A percentile compares a stretch with the other conserved stretches of the same genome.
phyloP scores from a whole-genome alignment of 2,113 vertebrate genomes.

The Oreocharis arfaki region DNA sequence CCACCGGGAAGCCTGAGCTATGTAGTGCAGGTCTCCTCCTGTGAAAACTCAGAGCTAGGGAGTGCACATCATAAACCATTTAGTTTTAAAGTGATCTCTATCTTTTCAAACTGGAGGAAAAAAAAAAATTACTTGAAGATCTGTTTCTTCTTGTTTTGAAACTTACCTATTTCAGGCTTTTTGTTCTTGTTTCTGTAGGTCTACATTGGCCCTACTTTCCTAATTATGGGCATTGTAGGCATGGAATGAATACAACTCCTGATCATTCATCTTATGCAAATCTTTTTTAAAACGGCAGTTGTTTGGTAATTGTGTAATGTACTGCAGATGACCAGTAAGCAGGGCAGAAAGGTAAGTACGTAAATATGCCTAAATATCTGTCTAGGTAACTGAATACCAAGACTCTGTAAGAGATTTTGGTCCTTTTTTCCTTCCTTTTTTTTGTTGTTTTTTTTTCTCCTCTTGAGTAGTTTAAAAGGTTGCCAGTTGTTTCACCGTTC shows the following conservation, averaged over 20 bases:
- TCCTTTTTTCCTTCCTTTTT: background rate
- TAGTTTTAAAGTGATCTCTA: background rate
- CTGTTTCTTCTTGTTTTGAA: background rate
- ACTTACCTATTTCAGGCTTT: background rate
- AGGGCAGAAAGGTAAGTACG: background rate
- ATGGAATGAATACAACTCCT: background rate
- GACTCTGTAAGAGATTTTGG: background rate
- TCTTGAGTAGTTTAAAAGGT: background rate
- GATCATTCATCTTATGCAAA: background rate
- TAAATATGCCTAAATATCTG: background rate
- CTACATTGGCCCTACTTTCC: background rate
- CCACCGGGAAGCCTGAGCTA: background rate
- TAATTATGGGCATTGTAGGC: background rate
- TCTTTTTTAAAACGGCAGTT: background rate
- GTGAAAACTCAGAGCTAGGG: background rate
- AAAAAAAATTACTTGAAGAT: background rate
- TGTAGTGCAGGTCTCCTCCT: background rate
- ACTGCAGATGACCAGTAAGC: background rate
- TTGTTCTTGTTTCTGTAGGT: background rate
- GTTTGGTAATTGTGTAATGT: background rate
- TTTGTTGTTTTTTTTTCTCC: rapidly evolving
- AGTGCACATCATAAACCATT: background rate
- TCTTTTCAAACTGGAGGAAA: background rate
- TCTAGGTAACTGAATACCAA: background rate
- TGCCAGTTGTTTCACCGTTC: background rate